These are phyloP conservation scores for Centroberyx gerrardi DNA, from an alignment of 2,797 vertebrate genomes.

Conservation along the genomic window DNA sequence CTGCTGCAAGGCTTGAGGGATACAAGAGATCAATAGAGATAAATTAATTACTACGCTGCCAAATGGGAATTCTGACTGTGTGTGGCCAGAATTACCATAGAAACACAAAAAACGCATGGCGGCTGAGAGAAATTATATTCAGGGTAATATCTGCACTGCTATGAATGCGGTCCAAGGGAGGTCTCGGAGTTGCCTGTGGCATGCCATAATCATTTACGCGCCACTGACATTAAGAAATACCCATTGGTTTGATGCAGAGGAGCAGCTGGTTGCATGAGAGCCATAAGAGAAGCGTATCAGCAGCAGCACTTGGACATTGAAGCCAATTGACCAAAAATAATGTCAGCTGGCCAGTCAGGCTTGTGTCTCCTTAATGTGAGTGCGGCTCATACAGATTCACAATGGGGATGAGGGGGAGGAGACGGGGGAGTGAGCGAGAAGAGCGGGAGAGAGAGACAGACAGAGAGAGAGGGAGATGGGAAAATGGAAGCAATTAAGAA, in stretches of 20 bases:
- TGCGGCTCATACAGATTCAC: slow-evolving; percentile 56
- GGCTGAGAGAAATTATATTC: slow-evolving; percentile 48
- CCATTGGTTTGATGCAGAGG: slow-evolving; percentile 52
- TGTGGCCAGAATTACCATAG: slow-evolving; percentile 64
- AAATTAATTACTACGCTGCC: slow-evolving; percentile 81
- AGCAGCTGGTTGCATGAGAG: slow-evolving; percentile 55
- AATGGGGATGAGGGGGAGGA: background rate
- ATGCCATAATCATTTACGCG: slow-evolving; percentile 55
- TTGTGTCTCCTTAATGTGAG: slow-evolving; percentile 61
- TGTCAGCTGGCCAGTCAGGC: slow-evolving; percentile 30
- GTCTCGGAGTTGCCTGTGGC: slow-evolving; percentile 36
- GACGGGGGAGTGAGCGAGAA: background rate
- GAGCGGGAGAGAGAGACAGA: background rate
- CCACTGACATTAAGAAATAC: slow-evolving; percentile 54
- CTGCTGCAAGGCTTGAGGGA: slow-evolving; percentile 75
- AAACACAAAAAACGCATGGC: slow-evolving; percentile 61
- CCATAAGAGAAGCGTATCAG: slow-evolving; percentile 34
- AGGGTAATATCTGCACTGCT: slow-evolving; percentile 45
- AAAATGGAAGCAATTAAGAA: slow-evolving; percentile 64
- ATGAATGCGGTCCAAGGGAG: slow-evolving; percentile 42
- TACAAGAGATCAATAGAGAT: slow-evolving; percentile 83
- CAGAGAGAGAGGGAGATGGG: background rate
- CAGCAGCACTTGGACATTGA: slow-evolving; percentile 25
- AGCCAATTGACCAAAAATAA: slow-evolving; percentile 54
- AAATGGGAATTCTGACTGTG: slow-evolving; percentile 66